A percentile compares a stretch with the other conserved stretches of the same genome.
phyloP scores from a whole-genome alignment of 1,140 invertebrate species.

The Heterodera schachtii region DNA sequence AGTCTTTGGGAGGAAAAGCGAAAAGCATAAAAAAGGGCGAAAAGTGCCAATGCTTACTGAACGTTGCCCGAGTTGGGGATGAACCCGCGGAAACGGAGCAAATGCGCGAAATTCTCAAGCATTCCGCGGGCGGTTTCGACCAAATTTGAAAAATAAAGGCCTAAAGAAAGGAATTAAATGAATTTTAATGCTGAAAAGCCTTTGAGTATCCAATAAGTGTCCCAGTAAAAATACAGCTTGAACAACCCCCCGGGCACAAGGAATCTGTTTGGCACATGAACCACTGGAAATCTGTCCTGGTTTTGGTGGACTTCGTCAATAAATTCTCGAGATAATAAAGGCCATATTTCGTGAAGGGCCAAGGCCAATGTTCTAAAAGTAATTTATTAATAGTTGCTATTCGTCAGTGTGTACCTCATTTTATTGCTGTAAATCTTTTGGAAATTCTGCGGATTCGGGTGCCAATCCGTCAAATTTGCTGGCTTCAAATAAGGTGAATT shows the following conservation, averaged over 20 bases:
- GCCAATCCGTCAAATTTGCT: slow-evolving; percentile 40
- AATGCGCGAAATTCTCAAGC: slow-evolving; percentile 68
- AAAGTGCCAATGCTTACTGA: slow-evolving; percentile 73
- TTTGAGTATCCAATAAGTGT: slow-evolving; percentile 87
- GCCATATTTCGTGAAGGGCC: slow-evolving; percentile 76
- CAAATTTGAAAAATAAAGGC: slow-evolving; percentile 79
- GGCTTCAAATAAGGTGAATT: slow-evolving; percentile 34
- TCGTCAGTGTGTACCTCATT: slow-evolving; percentile 18
- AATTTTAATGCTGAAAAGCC: slow-evolving; percentile 67
- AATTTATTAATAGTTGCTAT: neutral
- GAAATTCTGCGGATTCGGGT: slow-evolving; percentile 34
- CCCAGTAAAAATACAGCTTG: slow-evolving; percentile 84
- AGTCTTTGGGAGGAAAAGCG: slow-evolving; percentile 20
- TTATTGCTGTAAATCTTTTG: slow-evolving; percentile 27
- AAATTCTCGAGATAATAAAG: slow-evolving; percentile 74
- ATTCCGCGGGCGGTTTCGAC: slow-evolving; percentile 77
- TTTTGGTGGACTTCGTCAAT: slow-evolving; percentile 77
- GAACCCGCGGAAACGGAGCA: slow-evolving; percentile 71
- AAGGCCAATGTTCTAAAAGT: slow-evolving; percentile 63
- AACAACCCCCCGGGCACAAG: slow-evolving; percentile 90
- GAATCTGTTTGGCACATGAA: slow-evolving; percentile 83
- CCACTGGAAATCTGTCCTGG: slow-evolving; percentile 76
- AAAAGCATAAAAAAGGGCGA: neutral
- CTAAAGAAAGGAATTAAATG: slow-evolving; percentile 13
- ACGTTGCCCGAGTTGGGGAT: slow-evolving; percentile 86